phyloP scores from a whole-genome alignment of 2,113 vertebrate genomes.

The Urocitellus parryii region DNA sequence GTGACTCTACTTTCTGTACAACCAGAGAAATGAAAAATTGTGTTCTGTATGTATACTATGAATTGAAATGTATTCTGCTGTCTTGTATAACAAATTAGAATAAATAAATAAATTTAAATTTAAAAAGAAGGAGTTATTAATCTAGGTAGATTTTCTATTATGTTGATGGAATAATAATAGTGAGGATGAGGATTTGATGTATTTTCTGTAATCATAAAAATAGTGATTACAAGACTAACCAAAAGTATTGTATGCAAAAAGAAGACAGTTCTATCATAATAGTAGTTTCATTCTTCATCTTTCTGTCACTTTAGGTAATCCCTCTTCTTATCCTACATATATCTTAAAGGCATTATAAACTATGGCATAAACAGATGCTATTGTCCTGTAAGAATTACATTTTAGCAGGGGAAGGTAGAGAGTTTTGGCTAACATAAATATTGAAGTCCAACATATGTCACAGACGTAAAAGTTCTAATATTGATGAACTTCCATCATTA shows the following conservation, averaged over 20 bases:
- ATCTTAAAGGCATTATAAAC: neutral
- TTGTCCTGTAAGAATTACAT: neutral
- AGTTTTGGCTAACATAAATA: neutral
- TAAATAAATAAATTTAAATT: no score
- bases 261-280: neutral
- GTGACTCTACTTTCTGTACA: no score
- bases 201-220: neutral
- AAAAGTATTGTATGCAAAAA: neutral
- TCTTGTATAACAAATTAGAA: no score
- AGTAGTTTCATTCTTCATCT: neutral
- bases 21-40: no score
- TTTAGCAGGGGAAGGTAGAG: neutral
- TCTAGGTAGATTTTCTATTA: neutral
- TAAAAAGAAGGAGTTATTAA: neutral
- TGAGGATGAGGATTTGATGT: neutral
- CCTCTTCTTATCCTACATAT: neutral
- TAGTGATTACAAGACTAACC: neutral
- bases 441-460: neutral
- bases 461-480: neutral
- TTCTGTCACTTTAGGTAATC: neutral
- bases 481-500: neutral
- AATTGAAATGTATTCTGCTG: no score
- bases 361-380: neutral
- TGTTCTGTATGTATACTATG: no score
- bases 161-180: neutral